Evolutionary conservation across 23 tunicate species (phyloP).

Genomic region (Ascidia mentula): DNA sequence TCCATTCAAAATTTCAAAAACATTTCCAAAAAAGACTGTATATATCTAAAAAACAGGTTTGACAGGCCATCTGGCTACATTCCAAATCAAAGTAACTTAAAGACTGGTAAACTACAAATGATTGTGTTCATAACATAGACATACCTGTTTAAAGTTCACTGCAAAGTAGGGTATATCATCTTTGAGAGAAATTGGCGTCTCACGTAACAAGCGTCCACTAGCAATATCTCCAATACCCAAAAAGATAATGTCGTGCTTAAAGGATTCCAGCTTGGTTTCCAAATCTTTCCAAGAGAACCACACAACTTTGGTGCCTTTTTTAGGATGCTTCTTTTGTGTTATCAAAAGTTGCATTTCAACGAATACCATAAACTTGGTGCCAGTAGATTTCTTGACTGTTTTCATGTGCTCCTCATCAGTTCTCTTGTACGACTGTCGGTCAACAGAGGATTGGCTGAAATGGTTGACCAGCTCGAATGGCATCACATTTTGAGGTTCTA

Average conservation of each 20-base stretch:
- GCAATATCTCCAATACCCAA: constrained; percentile 75
- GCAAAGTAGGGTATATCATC: constrained; percentile 64
- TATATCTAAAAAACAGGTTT: too few species aligned
- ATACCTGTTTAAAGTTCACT: constrained; percentile 71
- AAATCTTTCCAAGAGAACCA: constrained; percentile 52
- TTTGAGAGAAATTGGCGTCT: neutral
- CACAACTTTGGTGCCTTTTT: constrained; percentile 25
- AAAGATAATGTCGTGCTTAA: constrained; percentile 58
- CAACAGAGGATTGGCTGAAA: constrained; percentile 51
- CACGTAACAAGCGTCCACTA: constrained; percentile 37
- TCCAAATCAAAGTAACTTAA: too few species aligned
- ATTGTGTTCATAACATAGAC: too few species aligned
- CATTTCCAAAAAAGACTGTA: too few species aligned
- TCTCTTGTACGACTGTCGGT: constrained; percentile 75
- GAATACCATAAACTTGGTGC: constrained; percentile 65
- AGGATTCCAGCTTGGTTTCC: constrained; percentile 17
- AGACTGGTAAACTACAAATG: too few species aligned
- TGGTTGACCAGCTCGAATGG: constrained; percentile 60
- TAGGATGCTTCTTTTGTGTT: constrained; percentile 1
- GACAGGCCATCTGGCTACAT: too few species aligned
- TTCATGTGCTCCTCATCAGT: constrained; percentile 49
- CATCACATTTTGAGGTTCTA: constrained; percentile 27
- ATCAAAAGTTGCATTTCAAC: constrained; percentile 56
- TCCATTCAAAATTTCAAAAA: too few species aligned
- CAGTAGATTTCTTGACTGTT: constrained; percentile 34